Base-by-base conservation (phyloP, 2,113 vertebrate species). In the Microtus pennsylvanicus region DNA sequence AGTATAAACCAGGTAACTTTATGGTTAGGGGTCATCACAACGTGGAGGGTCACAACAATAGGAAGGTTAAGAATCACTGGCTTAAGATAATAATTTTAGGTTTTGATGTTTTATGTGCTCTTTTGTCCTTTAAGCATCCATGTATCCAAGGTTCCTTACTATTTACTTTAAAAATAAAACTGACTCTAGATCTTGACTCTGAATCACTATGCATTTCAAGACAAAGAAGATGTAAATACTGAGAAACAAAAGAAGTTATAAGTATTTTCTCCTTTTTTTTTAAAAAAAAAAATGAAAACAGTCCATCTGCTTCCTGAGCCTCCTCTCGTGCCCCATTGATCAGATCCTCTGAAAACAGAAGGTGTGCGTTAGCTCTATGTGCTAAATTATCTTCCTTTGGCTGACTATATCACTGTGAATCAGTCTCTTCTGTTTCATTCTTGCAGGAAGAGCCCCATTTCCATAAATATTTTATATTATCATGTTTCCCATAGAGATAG, bases 391-490 rank as follows among this genome's bases (percentile, higher is more conserved):
- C 76, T 90, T 94, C 93, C 65, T 61, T 91, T 78, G 67, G 58
- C 58, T 90, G 76, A 61, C 72, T 92, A 21, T 90, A 13, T 92
- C 76, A 26, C 55, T 87, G 87, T 91, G 87, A 86, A 90, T 92
- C 90, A 88, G 72, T 72, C 61, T 70, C 42, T 94, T 89, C 35
- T 80, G 42, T 87, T 93, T 95, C 87, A 87, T 50, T 89, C 81
- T 93, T 58, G 65, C 33, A 94, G 76, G 72, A 94, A 96, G 19
- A 96, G 77, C 63, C 88, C 58, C 65, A 92, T 95, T 97, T 96
- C 85, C 94, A 92, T 76, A 86, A 87, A 87, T 42, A 75, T 93
- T 96, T 96, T 63, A 86, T 89, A 91, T 77, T 89, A 87, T 38
- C 5, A 33, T 78, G 30, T 61, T 97, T 42, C 50, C 74, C 77